Base-by-base conservation (phyloP, 92 coral and sea anemone species). In the Bergia sp. region DNA sequence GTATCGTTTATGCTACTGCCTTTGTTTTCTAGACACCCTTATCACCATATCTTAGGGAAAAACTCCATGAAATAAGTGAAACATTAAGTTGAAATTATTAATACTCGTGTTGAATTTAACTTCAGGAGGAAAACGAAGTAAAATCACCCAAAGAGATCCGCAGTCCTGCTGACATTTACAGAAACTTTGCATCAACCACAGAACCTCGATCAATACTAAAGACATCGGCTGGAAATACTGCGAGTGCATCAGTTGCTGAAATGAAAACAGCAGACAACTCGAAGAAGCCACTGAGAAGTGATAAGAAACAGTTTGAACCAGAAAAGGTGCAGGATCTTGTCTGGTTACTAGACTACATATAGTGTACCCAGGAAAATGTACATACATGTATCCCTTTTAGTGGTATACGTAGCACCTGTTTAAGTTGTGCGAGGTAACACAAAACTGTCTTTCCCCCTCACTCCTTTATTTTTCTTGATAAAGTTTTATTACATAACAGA, bases 121-220 rank as follows among this genome's bases (percentile, higher is more conserved):
- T 42, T 82, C 37, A 83, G 87, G 16, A 37, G 42, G 43, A 49
- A 45, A 69, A 6, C 61, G 85, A 71, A 45, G 57, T 40, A 10
- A 45, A 69, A 36, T 71, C n/a, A 47, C 0, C 87, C 45, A 11
- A 72, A 29, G 87, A 84, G 67, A 84, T 92, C 72, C 5, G 73
- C 71, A 92, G 88, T 71, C 98, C 98, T 61, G 94, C 94, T n/a
- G 98, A 95, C 84, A 92, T 95, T 45, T 95, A 92, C 80, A 86
- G 73, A 61, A 90, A 79, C 50, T 90, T 93, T 67, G 82, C 88
- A 37, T 80, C 86, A 18, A 91, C 89, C 57, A 44, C 65, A 37
- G 85, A 90, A 67, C 94, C 94, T 1, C 91, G 91, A 72, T 91
- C 94, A 40, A 93, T 95, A 64, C 93, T 95, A 8, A 95, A 91